Evolutionary conservation across 2,113 vertebrate genomes (phyloP), one percentile per base, ranked within the genome.

Genomic region (Syngnathus scovelli): DNA sequence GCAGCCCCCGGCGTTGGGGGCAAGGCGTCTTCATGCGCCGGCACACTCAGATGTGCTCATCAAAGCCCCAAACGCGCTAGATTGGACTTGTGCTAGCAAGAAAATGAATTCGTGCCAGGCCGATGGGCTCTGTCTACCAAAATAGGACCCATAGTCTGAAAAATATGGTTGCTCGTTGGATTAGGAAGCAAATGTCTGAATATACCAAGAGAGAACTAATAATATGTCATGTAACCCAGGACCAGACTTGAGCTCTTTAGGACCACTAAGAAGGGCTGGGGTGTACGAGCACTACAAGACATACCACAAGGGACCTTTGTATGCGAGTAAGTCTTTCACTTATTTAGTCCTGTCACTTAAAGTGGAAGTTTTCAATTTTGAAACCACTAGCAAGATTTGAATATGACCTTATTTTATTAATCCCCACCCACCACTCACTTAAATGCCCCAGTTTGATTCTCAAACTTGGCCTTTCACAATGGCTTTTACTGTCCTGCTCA

Each of bases 191-290:
- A 43, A 62, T 43, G n/a, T 21, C 7, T 64, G 5, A 43, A 62
- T 23, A 1, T 23, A 41, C 2, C 46, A 19, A 64, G 11, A 12
- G 55, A 19, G 19, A 51, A 21, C 18, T 37, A 21, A 39, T 38
- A 36, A 37, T 11, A 52, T 51, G 48, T 38, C 15, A 64, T 74
- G 39, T 7, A 37, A 54, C 82, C 7, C 84, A 99, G 97, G 90
- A 85, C 88, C 49, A 91, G 94, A 69, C 92, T 98, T 71, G 95
- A 99, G 88, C 93, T 98, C 66, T 99, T 94, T 78, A 92, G 94
- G 87, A 97, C 97, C 2, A 88, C 86, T 7, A 94, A 89, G 80
- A 98, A 95, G 90, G 96, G 96, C 83, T 99, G 97, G 97, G 97
- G 96, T 0, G 97, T 99, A 68, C 89, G 94, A 37, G 86, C 97